phyloP scores from a whole-genome alignment of 2,113 vertebrate species.

The Campylorhamphus procurvoides region DNA sequence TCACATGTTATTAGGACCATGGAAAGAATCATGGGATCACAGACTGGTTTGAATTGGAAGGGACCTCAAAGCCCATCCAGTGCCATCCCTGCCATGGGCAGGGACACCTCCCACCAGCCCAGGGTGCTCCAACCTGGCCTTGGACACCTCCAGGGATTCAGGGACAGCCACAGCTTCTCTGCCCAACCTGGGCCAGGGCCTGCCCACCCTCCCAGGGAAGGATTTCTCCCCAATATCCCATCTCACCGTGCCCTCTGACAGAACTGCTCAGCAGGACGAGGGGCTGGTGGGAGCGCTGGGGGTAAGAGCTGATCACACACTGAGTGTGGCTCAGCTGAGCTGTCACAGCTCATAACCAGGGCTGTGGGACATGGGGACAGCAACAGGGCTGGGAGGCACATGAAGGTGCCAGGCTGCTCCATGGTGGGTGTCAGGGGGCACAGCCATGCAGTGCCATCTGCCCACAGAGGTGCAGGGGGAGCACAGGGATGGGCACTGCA shows the following conservation, averaged over 20 bases:
- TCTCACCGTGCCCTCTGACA: accelerated
- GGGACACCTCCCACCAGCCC: neutral
- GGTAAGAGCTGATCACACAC: neutral
- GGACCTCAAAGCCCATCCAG: accelerated
- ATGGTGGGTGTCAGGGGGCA: accelerated
- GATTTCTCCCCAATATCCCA: neutral
- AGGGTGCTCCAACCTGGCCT: neutral
- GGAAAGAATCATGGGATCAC: neutral
- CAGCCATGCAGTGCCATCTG: accelerated
- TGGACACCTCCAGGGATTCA: neutral
- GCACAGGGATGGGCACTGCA: accelerated
- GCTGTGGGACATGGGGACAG: neutral
- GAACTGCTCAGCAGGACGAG: accelerated
- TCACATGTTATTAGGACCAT: neutral
- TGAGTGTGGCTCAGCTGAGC: neutral
- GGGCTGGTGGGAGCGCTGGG: neutral
- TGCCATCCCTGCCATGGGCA: neutral
- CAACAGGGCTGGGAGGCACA: neutral
- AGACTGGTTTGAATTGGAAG: neutral
- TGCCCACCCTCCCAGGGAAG: neutral
- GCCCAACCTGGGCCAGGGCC: neutral
- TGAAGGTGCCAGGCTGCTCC: neutral
- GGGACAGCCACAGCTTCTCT: neutral
- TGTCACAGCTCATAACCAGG: neutral
- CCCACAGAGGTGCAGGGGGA: neutral